Percentiles rank a stretch among this genome's conserved stretches.
These are phyloP conservation scores for Cantharis rustica DNA, from an alignment of 2,888 invertebrate species.

Conservation along the genomic window DNA sequence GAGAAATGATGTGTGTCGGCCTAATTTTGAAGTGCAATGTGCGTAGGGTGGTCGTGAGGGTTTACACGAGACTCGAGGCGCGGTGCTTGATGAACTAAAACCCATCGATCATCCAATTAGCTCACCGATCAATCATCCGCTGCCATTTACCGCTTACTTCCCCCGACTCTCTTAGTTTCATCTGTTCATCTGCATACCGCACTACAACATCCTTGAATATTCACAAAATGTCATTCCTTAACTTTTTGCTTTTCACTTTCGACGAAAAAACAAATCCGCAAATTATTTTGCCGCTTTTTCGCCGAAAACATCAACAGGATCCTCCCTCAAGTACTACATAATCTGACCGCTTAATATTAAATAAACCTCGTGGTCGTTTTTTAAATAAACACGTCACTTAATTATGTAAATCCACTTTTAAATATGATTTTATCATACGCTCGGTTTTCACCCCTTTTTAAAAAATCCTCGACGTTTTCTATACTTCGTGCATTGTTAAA, in stretches of 20 bases:
- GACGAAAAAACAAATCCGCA: background rate
- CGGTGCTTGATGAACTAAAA: constrained; percentile 51
- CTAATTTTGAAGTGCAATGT: constrained; percentile 28
- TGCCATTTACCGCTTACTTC: constrained; percentile 56
- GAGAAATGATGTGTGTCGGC: constrained; percentile 24
- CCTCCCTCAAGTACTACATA: constrained; percentile 26
- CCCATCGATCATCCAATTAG: constrained; percentile 83
- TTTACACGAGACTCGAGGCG: constrained; percentile 30
- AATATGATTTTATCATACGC: constrained; percentile 34
- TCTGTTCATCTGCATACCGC: constrained; percentile 56
- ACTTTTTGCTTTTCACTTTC: constrained; percentile 15
- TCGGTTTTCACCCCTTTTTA: constrained; percentile 8
- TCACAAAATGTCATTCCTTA: constrained; percentile 40
- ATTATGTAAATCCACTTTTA: constrained; percentile 41
- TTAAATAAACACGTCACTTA: constrained; percentile 42
- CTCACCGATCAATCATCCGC: constrained; percentile 73
- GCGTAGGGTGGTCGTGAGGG: constrained; percentile 24
- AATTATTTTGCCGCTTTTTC: background rate
- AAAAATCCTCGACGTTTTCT: constrained; percentile 31
- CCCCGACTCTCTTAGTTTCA: constrained; percentile 45
- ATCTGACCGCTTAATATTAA: constrained; percentile 32
- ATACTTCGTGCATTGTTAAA: constrained; percentile 42
- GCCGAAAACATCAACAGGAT: background rate
- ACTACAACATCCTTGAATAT: constrained; percentile 30
- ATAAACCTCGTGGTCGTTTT: constrained; percentile 33